Base-by-base conservation (phyloP, 2,888 invertebrate genomes). In the Chymomyza procnemis region DNA sequence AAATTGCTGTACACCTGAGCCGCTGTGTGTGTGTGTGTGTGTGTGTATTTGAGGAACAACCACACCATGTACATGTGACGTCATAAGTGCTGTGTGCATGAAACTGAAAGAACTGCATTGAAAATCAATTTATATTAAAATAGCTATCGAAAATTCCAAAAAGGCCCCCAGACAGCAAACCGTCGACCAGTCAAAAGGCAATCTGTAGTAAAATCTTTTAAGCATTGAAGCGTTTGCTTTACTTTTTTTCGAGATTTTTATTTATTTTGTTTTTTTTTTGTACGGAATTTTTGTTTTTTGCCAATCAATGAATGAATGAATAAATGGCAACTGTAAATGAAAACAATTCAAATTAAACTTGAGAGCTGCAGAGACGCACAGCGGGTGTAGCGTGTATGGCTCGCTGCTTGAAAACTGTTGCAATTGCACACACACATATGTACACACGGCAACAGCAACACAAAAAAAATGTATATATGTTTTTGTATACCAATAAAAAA, bases 341-440 rank as follows among this genome's bases (percentile, higher is more conserved):
- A 86, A 84, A 84, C 87, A 84, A 84, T 84, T 86, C 84, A 84
- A 86, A 86, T 84, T 84, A 86, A 84, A 79, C 86, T 75, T 75
- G 82, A 21, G 19, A 52, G 52, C 52, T 12, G 21, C 12, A 2
- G 18, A 14, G 14, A 50, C 50, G 50, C 9, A 41, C 12, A 12
- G 34, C 12, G 0, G 12, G 34, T 3, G 34, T 3, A 41, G 12
- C 12, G 3, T 41, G 12, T 41, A 26, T 41, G 34, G 34, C 12
- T 41, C 34, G 9, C 12, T 41, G 6, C 34, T 41, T 41, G 34
- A 21, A 18, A 54, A 21, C 21, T 54, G 54, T 19, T 14, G 21
- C 54, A 54, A 21, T 21, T 54, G 54, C 19, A 54, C 5, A 18
- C 18, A 52, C 6, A 54, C 54, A 21, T 1, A 66, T 6, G 16